phyloP scores from a whole-genome alignment of 2,888 invertebrate species.

The Acronicta psi region DNA sequence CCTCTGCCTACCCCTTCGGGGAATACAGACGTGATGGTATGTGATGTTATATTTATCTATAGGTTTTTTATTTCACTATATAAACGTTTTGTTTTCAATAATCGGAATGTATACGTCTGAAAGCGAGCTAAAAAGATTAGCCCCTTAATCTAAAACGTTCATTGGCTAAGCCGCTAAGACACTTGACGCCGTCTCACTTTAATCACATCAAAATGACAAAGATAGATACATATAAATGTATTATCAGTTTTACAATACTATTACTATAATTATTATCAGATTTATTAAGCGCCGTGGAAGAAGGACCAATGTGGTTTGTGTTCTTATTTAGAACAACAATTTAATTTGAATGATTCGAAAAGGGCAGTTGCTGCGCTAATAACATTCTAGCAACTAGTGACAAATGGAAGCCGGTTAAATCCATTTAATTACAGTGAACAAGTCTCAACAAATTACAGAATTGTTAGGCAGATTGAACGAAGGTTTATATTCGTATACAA shows the following conservation, averaged over 20 bases:
- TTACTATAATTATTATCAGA: no score
- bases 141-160: no score
- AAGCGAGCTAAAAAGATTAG: no score
- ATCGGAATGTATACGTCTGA: no score
- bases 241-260: background rate
- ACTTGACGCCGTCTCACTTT: background rate
- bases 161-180: background rate
- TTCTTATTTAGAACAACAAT: constrained; percentile 38
- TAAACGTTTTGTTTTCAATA: no score
- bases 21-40: no score
- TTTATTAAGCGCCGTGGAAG: background rate
- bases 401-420: constrained; percentile 36
- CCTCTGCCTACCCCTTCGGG: no score
- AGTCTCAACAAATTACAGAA: constrained; percentile 64
- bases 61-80: no score
- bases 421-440: constrained; percentile 52
- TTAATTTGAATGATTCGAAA: constrained; percentile 36
- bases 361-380: constrained; percentile 29
- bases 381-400: constrained; percentile 37
- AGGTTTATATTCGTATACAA: constrained; percentile 63
- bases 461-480: constrained; percentile 68
- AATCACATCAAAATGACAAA: background rate
- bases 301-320: constrained; percentile 5
- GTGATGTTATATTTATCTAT: no score
- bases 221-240: background rate